Conservation (phyloP, 2,113 vertebrate species). For the Stigmatopora argus region DNA sequence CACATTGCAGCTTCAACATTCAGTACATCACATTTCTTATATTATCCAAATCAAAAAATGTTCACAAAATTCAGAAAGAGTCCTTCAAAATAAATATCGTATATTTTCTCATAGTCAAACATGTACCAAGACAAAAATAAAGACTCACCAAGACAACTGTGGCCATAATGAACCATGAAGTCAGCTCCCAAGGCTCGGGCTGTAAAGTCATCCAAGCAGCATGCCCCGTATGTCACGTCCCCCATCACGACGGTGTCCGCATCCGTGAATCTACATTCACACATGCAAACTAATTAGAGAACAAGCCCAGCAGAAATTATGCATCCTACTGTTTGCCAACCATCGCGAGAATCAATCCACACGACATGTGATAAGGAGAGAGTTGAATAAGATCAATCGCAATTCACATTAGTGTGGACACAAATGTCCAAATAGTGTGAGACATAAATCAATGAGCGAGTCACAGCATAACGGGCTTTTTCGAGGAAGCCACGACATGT, state of each 20-base stretch:
- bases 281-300: slow-evolving; percentile 21
- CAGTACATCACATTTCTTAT: too few relatives aligned
- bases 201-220: slow-evolving; percentile 95
- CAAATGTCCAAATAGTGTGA: slow-evolving; percentile 20
- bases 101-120: background rate
- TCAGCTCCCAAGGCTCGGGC: slow-evolving; percentile 89
- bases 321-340: slow-evolving; percentile 11
- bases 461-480: slow-evolving; percentile 20
- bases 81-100: background rate
- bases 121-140: slow-evolving; percentile 2
- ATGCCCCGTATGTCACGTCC: slow-evolving; percentile 94
- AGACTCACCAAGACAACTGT: slow-evolving; percentile 90
- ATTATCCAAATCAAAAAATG: too few relatives aligned
- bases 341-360: slow-evolving; percentile 28
- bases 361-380: slow-evolving; percentile 32
- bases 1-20: too few relatives aligned
- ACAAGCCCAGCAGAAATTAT: slow-evolving; percentile 15
- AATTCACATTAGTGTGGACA: slow-evolving; percentile 11
- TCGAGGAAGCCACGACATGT: slow-evolving; percentile 13
- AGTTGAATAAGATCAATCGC: slow-evolving; percentile 37
- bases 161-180: slow-evolving; percentile 97
- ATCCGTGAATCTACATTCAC: slow-evolving; percentile 78
- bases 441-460: slow-evolving; percentile 31
- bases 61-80: background rate
- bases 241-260: slow-evolving; percentile 92